Evolutionary conservation across 2,888 invertebrate species (phyloP).

Genomic region (Eumacrocentrus americanus): DNA sequence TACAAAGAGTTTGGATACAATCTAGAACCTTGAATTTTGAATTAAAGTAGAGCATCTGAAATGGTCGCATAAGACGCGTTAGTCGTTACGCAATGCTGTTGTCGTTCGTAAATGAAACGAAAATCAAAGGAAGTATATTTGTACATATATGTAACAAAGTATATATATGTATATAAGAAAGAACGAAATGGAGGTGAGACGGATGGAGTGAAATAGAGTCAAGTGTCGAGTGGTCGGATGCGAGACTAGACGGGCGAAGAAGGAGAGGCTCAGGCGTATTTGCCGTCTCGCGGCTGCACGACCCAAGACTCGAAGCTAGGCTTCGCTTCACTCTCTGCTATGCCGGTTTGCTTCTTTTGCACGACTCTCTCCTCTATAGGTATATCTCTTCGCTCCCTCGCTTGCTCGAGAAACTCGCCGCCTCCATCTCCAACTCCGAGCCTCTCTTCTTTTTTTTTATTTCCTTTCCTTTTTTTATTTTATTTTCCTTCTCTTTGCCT

Average conservation of each 20-base stretch:
- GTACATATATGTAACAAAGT: too few species aligned
- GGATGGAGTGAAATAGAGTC: slow-evolving; percentile 15
- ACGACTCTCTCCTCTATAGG: slow-evolving; percentile 11
- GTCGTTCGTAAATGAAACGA: background rate
- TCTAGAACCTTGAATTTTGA: too few species aligned
- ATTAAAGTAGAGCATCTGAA: too few species aligned
- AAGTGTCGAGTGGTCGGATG: slow-evolving; percentile 26
- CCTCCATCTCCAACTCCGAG: background rate
- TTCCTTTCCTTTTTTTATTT: slow-evolving; percentile 34
- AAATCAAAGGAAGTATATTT: too few species aligned
- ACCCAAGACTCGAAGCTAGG: slow-evolving; percentile 2
- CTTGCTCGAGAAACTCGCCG: slow-evolving; percentile 18
- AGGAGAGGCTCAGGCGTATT: slow-evolving; percentile 34
- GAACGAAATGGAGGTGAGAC: background rate
- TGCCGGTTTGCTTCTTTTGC: too few species aligned
- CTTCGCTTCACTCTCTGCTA: background rate
- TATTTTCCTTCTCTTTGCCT: slow-evolving; percentile 22
- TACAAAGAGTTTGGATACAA: too few species aligned
- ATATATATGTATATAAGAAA: too few species aligned
- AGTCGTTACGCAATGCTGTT: too few species aligned
- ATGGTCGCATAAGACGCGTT: too few species aligned
- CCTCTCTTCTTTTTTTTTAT: slow-evolving; percentile 26
- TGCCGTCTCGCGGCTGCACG: slow-evolving; percentile 34
- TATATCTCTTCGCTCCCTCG: slow-evolving; percentile 21
- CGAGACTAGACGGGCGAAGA: slow-evolving; percentile 37